Evolutionary conservation across 2,888 invertebrate species (phyloP), one percentile per base, ranked within the genome.

Genomic region (Dryobota labecula): DNA sequence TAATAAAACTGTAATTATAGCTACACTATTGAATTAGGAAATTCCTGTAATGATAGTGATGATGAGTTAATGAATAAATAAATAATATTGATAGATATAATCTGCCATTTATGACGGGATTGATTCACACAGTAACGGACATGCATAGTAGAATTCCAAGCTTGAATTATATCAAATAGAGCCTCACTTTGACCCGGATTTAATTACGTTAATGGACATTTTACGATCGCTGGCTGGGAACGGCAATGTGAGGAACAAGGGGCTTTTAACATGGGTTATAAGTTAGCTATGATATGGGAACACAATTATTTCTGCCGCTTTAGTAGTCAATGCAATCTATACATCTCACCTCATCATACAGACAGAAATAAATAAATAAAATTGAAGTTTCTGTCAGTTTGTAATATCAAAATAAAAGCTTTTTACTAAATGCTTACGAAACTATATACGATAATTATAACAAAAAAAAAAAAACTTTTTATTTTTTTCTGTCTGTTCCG

Each of bases 201-300:
- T 79, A 76, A 84, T 84, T 79, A 81, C 67, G 58, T 68, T 84
- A 79, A 79, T 84, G 79, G 76, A 76, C 66, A 84, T 73, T 75
- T 73, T 41, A 60, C 69, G 60, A 71, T 71, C 58, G 41, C 60
- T 73, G 13, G 60, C 43, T 80, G 58, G 57, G 75, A 63, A 57
- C 38, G 66, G 63, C 63, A 27, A 43, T 64, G n/a, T 70, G 20
- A 7, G 30, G 63, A 18, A 18, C 30, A 53, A 15, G 56, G 30
- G 66, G 82, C 80, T 82, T 73, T 80, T 73, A 73, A 69, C 68
- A 53, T 47, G 43, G 49, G 51, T 38, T 41, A 64, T 41, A 53
- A 38, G 64, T 53, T 53, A 53, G 36, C 56, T 69, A 36, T 49
- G 30, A 58, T 54, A 73, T 45, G 49, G 70, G 11, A 71, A 77